Percentiles rank a stretch among this genome's conserved stretches.
These are phyloP conservation scores for Notodromas monacha DNA, from an alignment of 2,888 invertebrate species.

Conservation along the genomic window DNA sequence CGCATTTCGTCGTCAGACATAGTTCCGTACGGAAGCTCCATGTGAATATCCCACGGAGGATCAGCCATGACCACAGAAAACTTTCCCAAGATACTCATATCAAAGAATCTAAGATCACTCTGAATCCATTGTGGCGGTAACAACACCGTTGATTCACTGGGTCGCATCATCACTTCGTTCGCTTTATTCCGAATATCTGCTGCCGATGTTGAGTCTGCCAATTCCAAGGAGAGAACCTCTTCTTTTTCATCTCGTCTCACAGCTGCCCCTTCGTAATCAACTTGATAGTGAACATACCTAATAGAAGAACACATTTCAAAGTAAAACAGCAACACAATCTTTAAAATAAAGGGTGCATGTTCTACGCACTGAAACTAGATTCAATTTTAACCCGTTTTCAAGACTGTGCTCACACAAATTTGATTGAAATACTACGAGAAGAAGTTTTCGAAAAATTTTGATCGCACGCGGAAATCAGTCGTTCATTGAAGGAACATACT, in stretches of 20 bases:
- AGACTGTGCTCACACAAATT: too few relatives aligned
- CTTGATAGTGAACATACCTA: constrained; percentile 86
- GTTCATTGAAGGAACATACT: constrained; percentile 24
- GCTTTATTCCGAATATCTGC: too few relatives aligned
- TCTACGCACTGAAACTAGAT: too few relatives aligned
- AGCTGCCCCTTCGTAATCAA: constrained; percentile 27
- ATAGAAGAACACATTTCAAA: constrained; percentile 9
- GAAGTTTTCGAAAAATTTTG: too few relatives aligned
- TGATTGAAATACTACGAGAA: too few relatives aligned
- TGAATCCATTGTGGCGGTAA: constrained; percentile 87
- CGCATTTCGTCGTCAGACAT: constrained; percentile 98
- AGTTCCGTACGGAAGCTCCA: constrained; percentile 92
- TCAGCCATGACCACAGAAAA: constrained; percentile 97
- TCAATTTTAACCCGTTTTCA: constrained; percentile 1
- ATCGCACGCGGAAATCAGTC: too few relatives aligned
- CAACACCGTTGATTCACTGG: too few relatives aligned
- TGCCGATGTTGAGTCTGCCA: too few relatives aligned
- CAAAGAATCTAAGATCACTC: constrained; percentile 64
- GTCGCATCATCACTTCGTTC: neutral
- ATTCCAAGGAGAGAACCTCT: neutral
- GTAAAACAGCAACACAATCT: too few relatives aligned
- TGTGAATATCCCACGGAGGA: constrained; percentile 97
- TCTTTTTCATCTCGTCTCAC: neutral
- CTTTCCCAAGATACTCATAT: constrained; percentile 72
- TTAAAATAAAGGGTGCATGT: too few relatives aligned